Conservation (phyloP, 37 sponge, comb jelly and placozoan genomes). For the Ephydatia muelleri region DNA sequence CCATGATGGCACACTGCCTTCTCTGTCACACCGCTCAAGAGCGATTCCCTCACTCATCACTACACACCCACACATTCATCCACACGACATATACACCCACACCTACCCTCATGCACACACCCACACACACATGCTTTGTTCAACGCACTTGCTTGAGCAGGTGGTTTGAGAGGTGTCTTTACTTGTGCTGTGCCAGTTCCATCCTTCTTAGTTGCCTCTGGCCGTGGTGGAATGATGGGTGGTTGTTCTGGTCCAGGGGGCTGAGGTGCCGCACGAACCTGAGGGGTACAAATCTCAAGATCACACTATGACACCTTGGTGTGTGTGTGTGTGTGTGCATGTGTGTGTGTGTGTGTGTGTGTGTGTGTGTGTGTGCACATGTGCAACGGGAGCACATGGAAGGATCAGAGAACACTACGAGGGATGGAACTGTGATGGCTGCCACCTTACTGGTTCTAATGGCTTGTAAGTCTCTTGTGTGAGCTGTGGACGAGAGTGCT, state of each 20-base stretch:
- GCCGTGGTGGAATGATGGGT: constrained; percentile 64
- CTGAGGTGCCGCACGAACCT: constrained; percentile 55
- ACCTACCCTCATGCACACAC: too few relatives aligned
- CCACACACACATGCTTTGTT: neutral
- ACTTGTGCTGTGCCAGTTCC: constrained; percentile 11
- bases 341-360: constrained; percentile 9
- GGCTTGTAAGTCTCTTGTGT: constrained; percentile 1
- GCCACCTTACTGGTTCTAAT: neutral
- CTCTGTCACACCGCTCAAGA: too few relatives aligned
- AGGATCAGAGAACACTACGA: too few relatives aligned
- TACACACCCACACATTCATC: too few relatives aligned
- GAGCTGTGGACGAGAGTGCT: neutral
- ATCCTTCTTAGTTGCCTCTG: constrained; percentile 25
- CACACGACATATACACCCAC: too few relatives aligned
- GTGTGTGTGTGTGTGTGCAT: neutral
- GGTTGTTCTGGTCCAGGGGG: constrained; percentile 31
- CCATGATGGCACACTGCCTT: too few relatives aligned
- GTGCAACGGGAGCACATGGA: neutral
- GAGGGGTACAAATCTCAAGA: neutral
- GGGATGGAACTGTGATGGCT: too few relatives aligned
- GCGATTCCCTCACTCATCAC: too few relatives aligned
- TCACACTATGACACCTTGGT: neutral
- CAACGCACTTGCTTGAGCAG: constrained; percentile 16
- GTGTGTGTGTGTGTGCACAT: constrained; percentile 4
- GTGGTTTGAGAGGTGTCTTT: constrained; percentile 61